These are phyloP conservation scores for Nephrotoma flavescens DNA, from an alignment of 2,888 invertebrate genomes.

Conservation along the genomic window DNA sequence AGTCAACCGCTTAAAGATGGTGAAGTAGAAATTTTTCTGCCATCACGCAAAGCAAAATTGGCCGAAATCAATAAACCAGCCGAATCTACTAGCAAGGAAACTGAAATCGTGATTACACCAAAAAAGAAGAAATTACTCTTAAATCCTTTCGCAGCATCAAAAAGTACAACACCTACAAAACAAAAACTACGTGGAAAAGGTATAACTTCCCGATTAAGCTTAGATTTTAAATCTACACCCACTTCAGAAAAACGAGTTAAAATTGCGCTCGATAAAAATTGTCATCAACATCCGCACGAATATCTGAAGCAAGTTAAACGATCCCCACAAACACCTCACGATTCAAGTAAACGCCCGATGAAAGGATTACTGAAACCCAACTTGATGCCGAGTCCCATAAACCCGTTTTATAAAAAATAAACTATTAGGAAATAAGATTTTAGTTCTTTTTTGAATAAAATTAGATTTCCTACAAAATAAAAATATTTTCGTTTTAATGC, in stretches of 20 bases:
- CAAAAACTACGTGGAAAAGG: slow-evolving; percentile 6
- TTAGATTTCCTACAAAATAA: too few relatives aligned
- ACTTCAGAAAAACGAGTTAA: slow-evolving; percentile 46
- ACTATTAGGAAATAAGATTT: neutral
- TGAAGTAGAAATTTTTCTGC: slow-evolving; percentile 28
- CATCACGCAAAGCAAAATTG: slow-evolving; percentile 23
- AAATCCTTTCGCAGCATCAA: slow-evolving; percentile 17
- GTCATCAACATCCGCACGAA: slow-evolving; percentile 54
- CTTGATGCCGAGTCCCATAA: slow-evolving; percentile 52
- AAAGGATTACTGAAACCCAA: slow-evolving; percentile 60
- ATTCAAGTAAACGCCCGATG: slow-evolving; percentile 49
- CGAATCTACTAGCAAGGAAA: slow-evolving; percentile 10
- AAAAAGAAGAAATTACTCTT: slow-evolving; percentile 13
- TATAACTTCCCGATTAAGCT: slow-evolving; percentile 12
- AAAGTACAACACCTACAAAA: slow-evolving; percentile 7
- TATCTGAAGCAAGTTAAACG: slow-evolving; percentile 53
- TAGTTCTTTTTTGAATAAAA: neutral
- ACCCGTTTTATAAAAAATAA: slow-evolving; percentile 54
- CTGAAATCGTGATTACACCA: slow-evolving; percentile 4
- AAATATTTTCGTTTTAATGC: too few relatives aligned
- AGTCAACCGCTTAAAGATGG: slow-evolving; percentile 30
- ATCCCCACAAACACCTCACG: slow-evolving; percentile 63
- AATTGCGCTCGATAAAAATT: slow-evolving; percentile 54
- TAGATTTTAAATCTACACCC: slow-evolving; percentile 1
- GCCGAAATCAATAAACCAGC: slow-evolving; percentile 14